These are phyloP conservation scores for Pelvicachromis taeniatus DNA, from an alignment of 2,113 vertebrate genomes.

Conservation along the genomic window DNA sequence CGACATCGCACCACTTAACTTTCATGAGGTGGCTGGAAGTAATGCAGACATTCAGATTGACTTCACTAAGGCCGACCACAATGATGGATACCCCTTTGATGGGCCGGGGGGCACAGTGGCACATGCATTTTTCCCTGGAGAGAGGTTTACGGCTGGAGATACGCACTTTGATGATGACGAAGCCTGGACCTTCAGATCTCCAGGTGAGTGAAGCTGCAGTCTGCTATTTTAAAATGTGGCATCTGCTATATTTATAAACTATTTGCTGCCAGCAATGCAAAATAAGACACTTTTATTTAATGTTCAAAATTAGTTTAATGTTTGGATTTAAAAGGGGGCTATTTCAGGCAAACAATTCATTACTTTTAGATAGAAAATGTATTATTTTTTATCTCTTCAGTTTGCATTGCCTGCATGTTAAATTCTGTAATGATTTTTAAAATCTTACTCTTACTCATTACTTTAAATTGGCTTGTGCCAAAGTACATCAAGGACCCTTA, in stretches of 20 bases:
- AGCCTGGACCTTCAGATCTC: constrained; percentile 92
- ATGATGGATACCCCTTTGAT: constrained; percentile 91
- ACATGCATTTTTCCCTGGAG: constrained; percentile 90
- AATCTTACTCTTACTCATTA: not conserved
- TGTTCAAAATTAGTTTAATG: not conserved
- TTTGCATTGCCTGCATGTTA: not conserved
- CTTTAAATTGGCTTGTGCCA: not conserved
- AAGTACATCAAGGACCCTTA: not conserved
- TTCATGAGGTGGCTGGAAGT: constrained; percentile 92
- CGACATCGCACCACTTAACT: constrained; percentile 90
- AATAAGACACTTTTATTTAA: not conserved
- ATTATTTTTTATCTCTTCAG: not conserved
- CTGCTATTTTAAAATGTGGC: not conserved
- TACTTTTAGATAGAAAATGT: not conserved
- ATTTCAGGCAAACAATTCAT: not conserved
- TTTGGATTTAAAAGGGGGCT: not conserved
- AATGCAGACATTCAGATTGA: constrained; percentile 93
- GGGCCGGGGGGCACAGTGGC: constrained; percentile 92
- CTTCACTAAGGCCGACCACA: constrained; percentile 90
- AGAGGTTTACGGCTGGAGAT: constrained; percentile 85
- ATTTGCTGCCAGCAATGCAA: not conserved
- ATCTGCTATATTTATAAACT: not conserved
- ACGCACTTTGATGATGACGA: constrained; percentile 95
- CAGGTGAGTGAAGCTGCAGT: constrained; percentile 70
- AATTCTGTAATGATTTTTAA: not conserved